Percentiles rank a stretch among this genome's conserved stretches.
Evolutionary conservation across 2,113 vertebrate species (phyloP).

Genomic region (Ascaphus truei): DNA sequence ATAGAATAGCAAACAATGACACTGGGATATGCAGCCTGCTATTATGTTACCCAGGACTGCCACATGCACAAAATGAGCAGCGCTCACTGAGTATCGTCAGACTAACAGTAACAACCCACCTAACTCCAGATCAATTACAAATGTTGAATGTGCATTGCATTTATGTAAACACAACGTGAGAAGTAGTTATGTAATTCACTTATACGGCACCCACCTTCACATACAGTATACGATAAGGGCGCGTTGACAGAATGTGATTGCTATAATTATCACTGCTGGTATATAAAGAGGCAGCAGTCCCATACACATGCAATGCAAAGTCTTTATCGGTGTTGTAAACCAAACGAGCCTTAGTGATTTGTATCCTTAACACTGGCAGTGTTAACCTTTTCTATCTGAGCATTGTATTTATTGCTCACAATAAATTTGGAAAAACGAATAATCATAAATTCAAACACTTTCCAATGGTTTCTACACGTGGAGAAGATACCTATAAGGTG

Average conservation of each 20-base stretch:
- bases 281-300: conserved; percentile 50
- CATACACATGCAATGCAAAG: background rate
- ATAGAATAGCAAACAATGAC: background rate
- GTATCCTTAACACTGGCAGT: background rate
- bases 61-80: too few species aligned
- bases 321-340: conserved; percentile 7
- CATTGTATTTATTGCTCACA: background rate
- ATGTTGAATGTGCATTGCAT: too few species aligned
- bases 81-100: too few species aligned
- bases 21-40: conserved; percentile 2
- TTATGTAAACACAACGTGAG: too few species aligned
- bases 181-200: too few species aligned
- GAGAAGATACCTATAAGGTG: too few species aligned
- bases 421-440: background rate
- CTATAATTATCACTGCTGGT: conserved; percentile 65
- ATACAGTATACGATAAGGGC: too few species aligned
- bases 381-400: background rate
- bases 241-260: conserved; percentile 73
- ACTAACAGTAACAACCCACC: too few species aligned
- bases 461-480: too few species aligned
- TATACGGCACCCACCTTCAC: too few species aligned
- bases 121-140: too few species aligned
- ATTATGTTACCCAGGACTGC: conserved; percentile 48
- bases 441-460: background rate
- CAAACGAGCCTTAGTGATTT: conserved; percentile 10